Conservation (phyloP, 2,797 vertebrate genomes). For the Gephyroberyx darwinii region DNA sequence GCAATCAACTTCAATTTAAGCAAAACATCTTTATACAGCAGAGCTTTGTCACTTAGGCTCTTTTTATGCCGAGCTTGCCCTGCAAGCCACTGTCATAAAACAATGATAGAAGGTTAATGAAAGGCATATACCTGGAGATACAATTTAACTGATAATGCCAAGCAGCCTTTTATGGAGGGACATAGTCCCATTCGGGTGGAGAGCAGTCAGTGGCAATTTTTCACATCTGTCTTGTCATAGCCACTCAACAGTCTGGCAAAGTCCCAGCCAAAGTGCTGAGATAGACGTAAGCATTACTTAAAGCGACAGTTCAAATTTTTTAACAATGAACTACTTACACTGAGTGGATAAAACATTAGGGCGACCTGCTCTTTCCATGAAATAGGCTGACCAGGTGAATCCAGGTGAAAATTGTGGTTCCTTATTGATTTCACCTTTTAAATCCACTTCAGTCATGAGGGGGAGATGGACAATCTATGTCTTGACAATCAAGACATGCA, state of each 20-base stretch:
- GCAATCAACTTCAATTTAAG: conserved; percentile 56
- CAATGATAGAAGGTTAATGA: conserved; percentile 72
- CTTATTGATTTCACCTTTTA: too few species aligned
- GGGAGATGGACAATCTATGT: too few species aligned
- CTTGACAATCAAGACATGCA: too few species aligned
- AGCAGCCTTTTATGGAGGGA: conserved; percentile 54
- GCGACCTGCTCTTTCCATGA: too few species aligned
- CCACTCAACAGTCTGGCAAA: conserved; percentile 56
- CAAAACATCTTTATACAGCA: conserved; percentile 44
- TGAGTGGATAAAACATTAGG: too few species aligned
- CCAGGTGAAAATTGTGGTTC: too few species aligned
- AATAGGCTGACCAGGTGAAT: too few species aligned
- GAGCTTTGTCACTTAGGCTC: conserved; percentile 42
- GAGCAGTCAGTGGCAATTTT: conserved; percentile 54
- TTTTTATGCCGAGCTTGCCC: conserved; percentile 17
- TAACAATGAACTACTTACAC: conserved; percentile 13
- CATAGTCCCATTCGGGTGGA: conserved; percentile 45
- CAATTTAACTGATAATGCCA: conserved; percentile 60
- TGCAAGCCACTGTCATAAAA: conserved; percentile 54
- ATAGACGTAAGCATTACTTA: conserved; percentile 36
- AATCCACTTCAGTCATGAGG: too few species aligned
- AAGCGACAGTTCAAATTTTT: conserved; percentile 19
- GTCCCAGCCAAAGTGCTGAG: conserved; percentile 60
- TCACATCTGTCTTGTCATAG: conserved; percentile 46
- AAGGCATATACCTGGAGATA: conserved; percentile 50